These are phyloP conservation scores for Netelia melanura DNA, from an alignment of 2,888 invertebrate species.

Conservation along the genomic window DNA sequence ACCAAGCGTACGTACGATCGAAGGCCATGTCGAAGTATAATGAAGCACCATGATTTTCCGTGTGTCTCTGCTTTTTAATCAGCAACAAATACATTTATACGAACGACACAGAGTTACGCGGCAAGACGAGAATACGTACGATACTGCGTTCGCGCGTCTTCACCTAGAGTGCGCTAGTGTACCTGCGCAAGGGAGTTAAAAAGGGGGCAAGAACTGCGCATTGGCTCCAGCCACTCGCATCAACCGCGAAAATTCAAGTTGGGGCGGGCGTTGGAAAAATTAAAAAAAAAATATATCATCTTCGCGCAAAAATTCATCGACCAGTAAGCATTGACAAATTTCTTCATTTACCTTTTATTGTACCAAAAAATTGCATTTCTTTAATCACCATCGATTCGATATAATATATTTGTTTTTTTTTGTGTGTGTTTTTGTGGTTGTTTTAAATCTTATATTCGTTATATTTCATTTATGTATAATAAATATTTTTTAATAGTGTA, in stretches of 20 bases:
- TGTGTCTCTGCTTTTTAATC: slow-evolving; percentile 6
- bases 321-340: neutral
- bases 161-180: slow-evolving; percentile 1
- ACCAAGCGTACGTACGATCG: neutral
- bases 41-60: slow-evolving; percentile 35
- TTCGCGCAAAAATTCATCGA: neutral
- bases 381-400: slow-evolving; percentile 80
- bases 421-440: slow-evolving; percentile 70
- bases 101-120: neutral
- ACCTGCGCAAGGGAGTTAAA: neutral
- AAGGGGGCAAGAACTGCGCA: neutral
- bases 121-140: neutral
- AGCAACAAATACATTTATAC: neutral
- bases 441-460: slow-evolving; percentile 74
- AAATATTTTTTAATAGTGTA: slow-evolving; percentile 75
- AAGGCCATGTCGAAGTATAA: slow-evolving; percentile 33
- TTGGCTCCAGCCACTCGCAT: neutral
- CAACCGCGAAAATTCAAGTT: neutral
- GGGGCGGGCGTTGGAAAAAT: neutral
- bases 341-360: slow-evolving; percentile 78
- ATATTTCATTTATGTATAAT: slow-evolving; percentile 61
- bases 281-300: neutral
- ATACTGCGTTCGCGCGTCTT: neutral
- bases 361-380: slow-evolving; percentile 81
- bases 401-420: slow-evolving; percentile 77